Conservation (phyloP, 2,113 vertebrate species). For the Agapornis roseicollis region DNA sequence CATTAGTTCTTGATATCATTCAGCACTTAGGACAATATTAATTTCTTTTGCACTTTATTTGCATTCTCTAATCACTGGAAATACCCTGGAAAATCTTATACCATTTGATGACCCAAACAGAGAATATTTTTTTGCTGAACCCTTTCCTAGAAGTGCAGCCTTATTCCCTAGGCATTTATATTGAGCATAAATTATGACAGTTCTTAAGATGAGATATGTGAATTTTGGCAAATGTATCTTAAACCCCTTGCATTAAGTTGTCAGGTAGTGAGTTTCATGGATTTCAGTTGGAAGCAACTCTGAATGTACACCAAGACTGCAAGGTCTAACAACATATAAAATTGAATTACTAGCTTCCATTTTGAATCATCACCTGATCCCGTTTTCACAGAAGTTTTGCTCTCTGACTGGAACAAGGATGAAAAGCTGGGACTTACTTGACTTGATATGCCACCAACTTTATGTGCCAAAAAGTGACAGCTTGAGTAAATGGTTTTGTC, state of each 20-base stretch:
- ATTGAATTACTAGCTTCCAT: background rate
- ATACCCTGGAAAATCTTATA: background rate
- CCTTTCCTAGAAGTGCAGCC: background rate
- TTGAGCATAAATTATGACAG: background rate
- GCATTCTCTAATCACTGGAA: slow-evolving; percentile 30
- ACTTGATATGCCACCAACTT: background rate
- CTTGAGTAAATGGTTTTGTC: background rate
- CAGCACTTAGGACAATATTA: background rate
- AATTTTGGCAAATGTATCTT: background rate
- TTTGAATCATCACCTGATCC: background rate
- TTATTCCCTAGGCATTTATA: background rate
- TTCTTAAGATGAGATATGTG: background rate
- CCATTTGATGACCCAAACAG: background rate
- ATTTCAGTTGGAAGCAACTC: background rate
- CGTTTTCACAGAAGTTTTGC: background rate
- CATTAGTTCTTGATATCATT: background rate
- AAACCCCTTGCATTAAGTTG: background rate
- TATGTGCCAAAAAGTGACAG: background rate
- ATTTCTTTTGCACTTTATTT: background rate
- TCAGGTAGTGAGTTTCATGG: background rate
- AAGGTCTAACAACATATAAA: background rate
- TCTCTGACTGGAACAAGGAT: background rate
- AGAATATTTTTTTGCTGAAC: background rate
- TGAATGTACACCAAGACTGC: background rate
- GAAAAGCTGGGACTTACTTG: background rate